Percentiles rank a stretch among this genome's conserved stretches.
These are phyloP conservation scores for Cremastinae sp. DNA, from an alignment of 2,888 invertebrate species.

Conservation along the genomic window DNA sequence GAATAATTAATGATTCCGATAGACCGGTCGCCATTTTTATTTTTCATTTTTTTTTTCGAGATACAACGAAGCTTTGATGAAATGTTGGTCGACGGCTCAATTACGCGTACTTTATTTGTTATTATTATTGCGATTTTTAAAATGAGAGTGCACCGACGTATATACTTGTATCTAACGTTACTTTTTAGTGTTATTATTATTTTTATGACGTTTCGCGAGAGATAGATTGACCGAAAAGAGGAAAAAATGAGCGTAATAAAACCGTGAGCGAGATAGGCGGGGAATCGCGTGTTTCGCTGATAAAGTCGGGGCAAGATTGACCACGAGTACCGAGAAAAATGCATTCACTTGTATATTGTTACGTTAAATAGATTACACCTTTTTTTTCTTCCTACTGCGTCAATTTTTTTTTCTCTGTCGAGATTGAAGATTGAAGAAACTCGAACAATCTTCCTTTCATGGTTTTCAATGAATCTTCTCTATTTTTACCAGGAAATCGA, in stretches of 20 bases:
- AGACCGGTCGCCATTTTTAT: background rate
- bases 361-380: constrained; percentile 4
- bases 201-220: constrained; percentile 5
- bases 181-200: constrained; percentile 13
- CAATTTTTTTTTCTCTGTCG: too few species aligned
- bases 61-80: constrained; percentile 10
- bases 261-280: constrained; percentile 17
- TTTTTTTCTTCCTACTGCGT: background rate
- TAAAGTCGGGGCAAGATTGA: background rate
- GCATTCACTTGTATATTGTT: constrained; percentile 1
- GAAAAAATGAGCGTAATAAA: constrained; percentile 33
- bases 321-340: constrained; percentile 2
- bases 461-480: too few species aligned
- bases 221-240: constrained; percentile 12
- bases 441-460: too few species aligned
- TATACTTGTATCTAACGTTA: background rate
- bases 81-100: constrained; percentile 3
- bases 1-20: constrained; percentile 7
- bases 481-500: too few species aligned
- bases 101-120: constrained; percentile 2
- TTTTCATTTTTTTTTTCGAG: constrained; percentile 8
- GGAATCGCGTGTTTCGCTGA: constrained; percentile 31
- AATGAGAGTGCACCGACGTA: background rate
- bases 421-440: too few species aligned
- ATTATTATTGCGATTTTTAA: constrained; percentile 5